Percentiles rank a stretch among this genome's conserved stretches.
Conservation (phyloP, 2,113 vertebrate species). For the Channa argus region DNA sequence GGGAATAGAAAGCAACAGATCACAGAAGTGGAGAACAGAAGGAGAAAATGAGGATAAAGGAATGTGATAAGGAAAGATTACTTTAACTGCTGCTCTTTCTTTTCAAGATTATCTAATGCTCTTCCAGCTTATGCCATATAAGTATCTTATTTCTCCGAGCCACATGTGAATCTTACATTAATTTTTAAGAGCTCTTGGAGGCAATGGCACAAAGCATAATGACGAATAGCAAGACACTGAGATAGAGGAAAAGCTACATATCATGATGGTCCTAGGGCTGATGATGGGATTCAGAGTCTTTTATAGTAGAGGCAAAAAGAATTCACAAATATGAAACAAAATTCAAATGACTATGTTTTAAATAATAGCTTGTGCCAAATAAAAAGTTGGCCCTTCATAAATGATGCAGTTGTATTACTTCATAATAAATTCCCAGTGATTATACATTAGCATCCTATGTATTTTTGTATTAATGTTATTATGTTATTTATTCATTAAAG, state of each 20-base stretch:
- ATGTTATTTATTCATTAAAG: too few relatives aligned
- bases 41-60: neutral
- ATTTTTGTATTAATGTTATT: too few relatives aligned
- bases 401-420: too few relatives aligned
- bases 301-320: neutral
- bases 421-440: too few relatives aligned
- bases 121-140: constrained; percentile 30
- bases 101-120: constrained; percentile 31
- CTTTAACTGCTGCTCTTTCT: constrained; percentile 5
- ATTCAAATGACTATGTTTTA: neutral
- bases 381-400: neutral
- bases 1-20: neutral
- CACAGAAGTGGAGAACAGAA: too few relatives aligned
- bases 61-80: constrained; percentile 1
- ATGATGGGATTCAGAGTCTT: neutral
- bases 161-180: constrained; percentile 24
- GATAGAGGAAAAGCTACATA: neutral
- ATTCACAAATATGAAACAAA: neutral
- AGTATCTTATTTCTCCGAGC: constrained; percentile 28
- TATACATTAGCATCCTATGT: too few relatives aligned
- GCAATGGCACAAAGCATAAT: constrained; percentile 11
- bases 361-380: neutral
- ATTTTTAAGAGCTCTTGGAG: constrained; percentile 42
- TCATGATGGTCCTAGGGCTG: neutral
- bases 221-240: constrained; percentile 2